phyloP scores from a whole-genome alignment of 2,888 invertebrate species.

The Hypomecis punctinalis region DNA sequence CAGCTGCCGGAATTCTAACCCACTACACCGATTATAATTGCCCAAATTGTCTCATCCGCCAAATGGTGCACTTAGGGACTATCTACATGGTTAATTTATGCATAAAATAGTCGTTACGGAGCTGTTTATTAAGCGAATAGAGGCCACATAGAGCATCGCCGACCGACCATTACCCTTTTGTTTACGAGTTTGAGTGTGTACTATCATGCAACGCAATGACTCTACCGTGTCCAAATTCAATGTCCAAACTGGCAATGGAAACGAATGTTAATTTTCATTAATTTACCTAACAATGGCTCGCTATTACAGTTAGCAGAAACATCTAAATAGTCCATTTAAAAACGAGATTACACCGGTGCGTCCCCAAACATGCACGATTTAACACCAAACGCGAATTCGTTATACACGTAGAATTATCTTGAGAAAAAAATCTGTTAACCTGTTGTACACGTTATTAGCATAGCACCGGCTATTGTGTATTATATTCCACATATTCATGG shows the following conservation, averaged over 20 bases:
- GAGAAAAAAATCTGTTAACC: slow-evolving; percentile 79
- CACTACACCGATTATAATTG: slow-evolving; percentile 80
- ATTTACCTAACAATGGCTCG: slow-evolving; percentile 75
- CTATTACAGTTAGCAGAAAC: slow-evolving; percentile 71
- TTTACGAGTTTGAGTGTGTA: slow-evolving; percentile 14
- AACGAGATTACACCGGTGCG: slow-evolving; percentile 68
- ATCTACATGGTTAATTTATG: slow-evolving; percentile 17
- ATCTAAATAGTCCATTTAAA: slow-evolving; percentile 79
- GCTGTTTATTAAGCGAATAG: slow-evolving; percentile 19
- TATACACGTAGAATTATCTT: slow-evolving; percentile 82
- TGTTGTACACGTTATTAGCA: slow-evolving; percentile 79
- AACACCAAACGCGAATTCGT: slow-evolving; percentile 83
- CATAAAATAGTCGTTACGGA: slow-evolving; percentile 25
- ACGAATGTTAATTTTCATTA: slow-evolving; percentile 66
- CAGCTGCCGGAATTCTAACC: slow-evolving; percentile 77
- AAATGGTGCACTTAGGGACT: slow-evolving; percentile 63
- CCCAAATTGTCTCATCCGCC: slow-evolving; percentile 69
- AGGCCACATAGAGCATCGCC: slow-evolving; percentile 30
- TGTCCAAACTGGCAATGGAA: slow-evolving; percentile 47
- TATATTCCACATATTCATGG: slow-evolving; percentile 80
- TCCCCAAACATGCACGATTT: slow-evolving; percentile 80
- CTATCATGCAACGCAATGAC: slow-evolving; percentile 42
- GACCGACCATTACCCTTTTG: slow-evolving; percentile 45
- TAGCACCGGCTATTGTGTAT: slow-evolving; percentile 75
- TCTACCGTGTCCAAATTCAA: slow-evolving; percentile 48